Evolutionary conservation across 2,888 invertebrate genomes (phyloP), one percentile per base, ranked within the genome.

Genomic region (Microctonus brassicae): DNA sequence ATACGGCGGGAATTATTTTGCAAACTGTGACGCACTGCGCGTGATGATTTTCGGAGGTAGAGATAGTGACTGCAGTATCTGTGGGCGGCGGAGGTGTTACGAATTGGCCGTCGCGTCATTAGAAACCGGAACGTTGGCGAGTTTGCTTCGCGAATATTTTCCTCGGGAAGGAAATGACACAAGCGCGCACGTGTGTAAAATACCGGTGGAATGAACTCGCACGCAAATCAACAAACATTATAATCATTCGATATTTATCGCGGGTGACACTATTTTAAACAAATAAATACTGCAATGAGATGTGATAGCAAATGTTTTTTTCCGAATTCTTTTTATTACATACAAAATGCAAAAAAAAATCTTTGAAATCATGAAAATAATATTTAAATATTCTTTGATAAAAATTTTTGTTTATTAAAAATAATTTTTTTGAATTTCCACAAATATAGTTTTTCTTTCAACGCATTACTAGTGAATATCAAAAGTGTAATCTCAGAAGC

Each of bases 51-150:
- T 55, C 36, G 66, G n/a, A 24, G 22, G 22, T 61, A 57, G 52
- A 64, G 53, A 65, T 39, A 64, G 65, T 64, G 67, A 36, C 62
- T 65, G 62, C 24, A 11, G 39, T 55, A 57, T 24, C n/a, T 26
- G 65, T 22, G 65, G 55, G 66, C 17, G 57, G 52, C 22, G 57
- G 42, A 63, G 52, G 68, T 72, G 77, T 72, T 77, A 79, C 75
- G 79, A 72, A 66, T 76, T 77, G 77, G 76, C 61, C 70, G 69
- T 70, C 63, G 72, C 79, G 75, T 80, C 86, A 86, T 82, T 84
- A 81, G 79, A 84, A 80, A 83, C 82, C 82, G 84, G 80, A 83
- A 81, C 84, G 75, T 77, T 84, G 83, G 74, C 77, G 82, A 77
- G 84, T 78, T 73, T 81, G 76, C 81, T 79, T 84, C 86, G 84